Percentiles rank a stretch among this genome's conserved stretches.
phyloP scores from a whole-genome alignment of 2,797 vertebrate species.

The Tragelaphus oryx region DNA sequence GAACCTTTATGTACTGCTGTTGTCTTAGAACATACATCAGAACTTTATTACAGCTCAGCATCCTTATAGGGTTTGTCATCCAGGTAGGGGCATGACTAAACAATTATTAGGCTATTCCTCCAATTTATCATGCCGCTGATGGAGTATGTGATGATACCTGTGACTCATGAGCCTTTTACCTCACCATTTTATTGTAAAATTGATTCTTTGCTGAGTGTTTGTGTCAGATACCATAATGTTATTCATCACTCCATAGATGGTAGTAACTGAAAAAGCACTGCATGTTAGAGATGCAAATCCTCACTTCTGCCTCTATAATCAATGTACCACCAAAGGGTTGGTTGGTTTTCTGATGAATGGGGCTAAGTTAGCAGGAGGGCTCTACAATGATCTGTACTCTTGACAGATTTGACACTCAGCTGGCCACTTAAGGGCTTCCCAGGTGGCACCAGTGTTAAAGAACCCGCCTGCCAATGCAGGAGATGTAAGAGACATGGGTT shows the following conservation, averaged over 20 bases:
- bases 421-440: not conserved
- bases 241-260: not conserved
- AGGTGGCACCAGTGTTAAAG: not conserved
- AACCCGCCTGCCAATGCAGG: not conserved
- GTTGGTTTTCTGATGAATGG: not conserved
- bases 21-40: not conserved
- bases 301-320: not conserved
- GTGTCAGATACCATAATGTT: not conserved
- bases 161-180: not conserved
- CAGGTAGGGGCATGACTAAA: not conserved
- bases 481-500: not conserved
- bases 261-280: not conserved
- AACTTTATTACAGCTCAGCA: not conserved
- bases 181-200: not conserved
- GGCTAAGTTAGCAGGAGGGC: not conserved
- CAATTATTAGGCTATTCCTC: not conserved
- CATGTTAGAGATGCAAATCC: not conserved
- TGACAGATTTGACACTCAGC: not conserved
- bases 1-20: not conserved
- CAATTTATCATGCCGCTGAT: not conserved
- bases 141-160: fast-evolving
- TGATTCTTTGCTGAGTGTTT: not conserved
- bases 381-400: not conserved
- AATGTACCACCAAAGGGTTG: not conserved
- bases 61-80: not conserved